phyloP scores from a whole-genome alignment of 2,797 vertebrate species.

The Acanthurus leucopareius region DNA sequence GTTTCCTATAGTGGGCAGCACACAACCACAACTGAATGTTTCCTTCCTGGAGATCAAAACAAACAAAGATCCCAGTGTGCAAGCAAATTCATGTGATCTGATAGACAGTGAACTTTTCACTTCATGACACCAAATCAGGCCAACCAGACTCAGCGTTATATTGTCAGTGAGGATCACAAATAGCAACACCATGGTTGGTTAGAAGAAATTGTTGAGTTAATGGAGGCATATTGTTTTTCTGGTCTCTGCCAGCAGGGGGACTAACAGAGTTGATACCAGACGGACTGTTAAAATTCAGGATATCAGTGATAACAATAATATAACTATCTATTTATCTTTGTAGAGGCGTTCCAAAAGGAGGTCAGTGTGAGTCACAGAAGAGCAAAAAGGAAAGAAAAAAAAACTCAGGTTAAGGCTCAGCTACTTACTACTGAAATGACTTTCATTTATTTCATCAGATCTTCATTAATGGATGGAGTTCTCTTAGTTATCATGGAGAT shows the following conservation, averaged over 20 bases:
- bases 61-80: not conserved
- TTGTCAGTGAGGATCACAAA: not conserved
- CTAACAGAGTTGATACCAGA: not conserved
- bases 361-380: not conserved
- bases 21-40: not conserved
- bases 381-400: not conserved
- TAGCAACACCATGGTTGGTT: not conserved
- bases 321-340: not conserved
- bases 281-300: not conserved
- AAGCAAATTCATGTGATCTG: not conserved
- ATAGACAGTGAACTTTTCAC: not conserved
- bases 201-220: too few relatives aligned
- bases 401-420: too few relatives aligned
- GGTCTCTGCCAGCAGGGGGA: slow-evolving; percentile 20
- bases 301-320: not conserved
- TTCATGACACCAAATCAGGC: not conserved
- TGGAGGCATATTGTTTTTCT: not conserved
- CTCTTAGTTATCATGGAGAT: not conserved
- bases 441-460: not conserved
- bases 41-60: not conserved
- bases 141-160: not conserved
- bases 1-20: slow-evolving; percentile 30
- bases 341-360: not conserved
- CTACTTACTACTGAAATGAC: too few relatives aligned
- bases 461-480: too few relatives aligned